Conservation (phyloP, 2,113 vertebrate species). For the Alosa alosa region DNA sequence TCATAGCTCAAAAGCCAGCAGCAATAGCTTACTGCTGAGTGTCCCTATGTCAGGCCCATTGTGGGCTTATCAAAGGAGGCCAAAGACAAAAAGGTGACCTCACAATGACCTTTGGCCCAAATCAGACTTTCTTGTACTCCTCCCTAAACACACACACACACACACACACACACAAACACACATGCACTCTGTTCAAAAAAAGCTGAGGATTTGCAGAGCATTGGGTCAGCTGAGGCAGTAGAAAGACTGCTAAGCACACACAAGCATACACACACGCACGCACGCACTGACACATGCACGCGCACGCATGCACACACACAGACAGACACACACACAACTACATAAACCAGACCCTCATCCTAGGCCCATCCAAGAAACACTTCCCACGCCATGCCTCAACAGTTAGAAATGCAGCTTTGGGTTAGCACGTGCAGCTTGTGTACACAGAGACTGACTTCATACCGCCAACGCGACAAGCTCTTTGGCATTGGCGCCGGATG, state of each 20-base stretch:
- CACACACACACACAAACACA: not conserved
- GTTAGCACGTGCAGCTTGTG: not conserved
- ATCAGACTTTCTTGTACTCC: not conserved
- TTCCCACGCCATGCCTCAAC: not conserved
- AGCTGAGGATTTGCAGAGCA: not conserved
- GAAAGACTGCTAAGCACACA: not conserved
- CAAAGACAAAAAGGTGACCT: not conserved
- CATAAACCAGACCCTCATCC: not conserved
- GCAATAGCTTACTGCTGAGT: not conserved
- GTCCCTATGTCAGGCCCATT: not conserved
- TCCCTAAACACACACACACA: not conserved
- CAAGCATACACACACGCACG: not conserved
- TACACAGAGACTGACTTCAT: not conserved
- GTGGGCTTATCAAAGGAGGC: conserved; percentile 13
- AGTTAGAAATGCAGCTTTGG: not conserved
- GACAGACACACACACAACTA: not conserved
- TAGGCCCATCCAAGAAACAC: not conserved
- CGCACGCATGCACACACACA: not conserved
- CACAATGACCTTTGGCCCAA: not conserved
- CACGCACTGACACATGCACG: not conserved
- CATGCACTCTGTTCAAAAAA: not conserved
- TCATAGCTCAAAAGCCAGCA: not conserved
- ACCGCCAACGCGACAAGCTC: not conserved
- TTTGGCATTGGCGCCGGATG: not conserved
- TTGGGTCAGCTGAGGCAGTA: not conserved